phyloP scores from a whole-genome alignment of 2,888 invertebrate species.

The Dioctria rufipes region DNA sequence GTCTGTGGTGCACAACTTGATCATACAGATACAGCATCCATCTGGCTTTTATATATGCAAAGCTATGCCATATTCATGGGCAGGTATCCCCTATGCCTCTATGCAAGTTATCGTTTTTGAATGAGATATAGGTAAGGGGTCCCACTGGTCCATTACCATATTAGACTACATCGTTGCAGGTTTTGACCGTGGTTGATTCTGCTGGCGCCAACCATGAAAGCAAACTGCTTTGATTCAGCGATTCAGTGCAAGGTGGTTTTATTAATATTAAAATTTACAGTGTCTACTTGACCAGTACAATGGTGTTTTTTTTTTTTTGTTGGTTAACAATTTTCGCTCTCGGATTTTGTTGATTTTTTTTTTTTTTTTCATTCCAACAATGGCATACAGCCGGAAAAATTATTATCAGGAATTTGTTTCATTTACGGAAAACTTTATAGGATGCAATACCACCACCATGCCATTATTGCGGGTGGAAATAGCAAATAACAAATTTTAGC shows the following conservation, averaged over 20 bases:
- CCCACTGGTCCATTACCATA: constrained; percentile 55
- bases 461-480: too few species aligned
- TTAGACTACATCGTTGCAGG: constrained; percentile 42
- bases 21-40: constrained; percentile 18
- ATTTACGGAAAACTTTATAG: too few species aligned
- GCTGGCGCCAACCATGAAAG: constrained; percentile 10
- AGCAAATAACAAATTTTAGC: too few species aligned
- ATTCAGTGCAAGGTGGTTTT: constrained; percentile 34
- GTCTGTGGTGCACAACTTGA: constrained; percentile 24
- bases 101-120: constrained; percentile 51
- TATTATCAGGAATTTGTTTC: too few species aligned
- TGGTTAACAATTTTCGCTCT: too few species aligned
- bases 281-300: constrained; percentile 43
- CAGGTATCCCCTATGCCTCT: constrained; percentile 21
- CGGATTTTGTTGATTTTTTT: too few species aligned
- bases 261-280: constrained; percentile 47
- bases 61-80: constrained; percentile 38
- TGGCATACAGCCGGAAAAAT: too few species aligned
- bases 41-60: constrained; percentile 21
- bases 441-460: too few species aligned
- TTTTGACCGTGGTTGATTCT: constrained; percentile 32
- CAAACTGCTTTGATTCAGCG: constrained; percentile 9
- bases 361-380: too few species aligned
- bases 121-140: constrained; percentile 43
- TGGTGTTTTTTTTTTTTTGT: too few species aligned